Evolutionary conservation across 37 sponge, comb jelly and placozoan species (phyloP), one percentile per base, ranked within the genome.

Genomic region (Axinella damicornis): DNA sequence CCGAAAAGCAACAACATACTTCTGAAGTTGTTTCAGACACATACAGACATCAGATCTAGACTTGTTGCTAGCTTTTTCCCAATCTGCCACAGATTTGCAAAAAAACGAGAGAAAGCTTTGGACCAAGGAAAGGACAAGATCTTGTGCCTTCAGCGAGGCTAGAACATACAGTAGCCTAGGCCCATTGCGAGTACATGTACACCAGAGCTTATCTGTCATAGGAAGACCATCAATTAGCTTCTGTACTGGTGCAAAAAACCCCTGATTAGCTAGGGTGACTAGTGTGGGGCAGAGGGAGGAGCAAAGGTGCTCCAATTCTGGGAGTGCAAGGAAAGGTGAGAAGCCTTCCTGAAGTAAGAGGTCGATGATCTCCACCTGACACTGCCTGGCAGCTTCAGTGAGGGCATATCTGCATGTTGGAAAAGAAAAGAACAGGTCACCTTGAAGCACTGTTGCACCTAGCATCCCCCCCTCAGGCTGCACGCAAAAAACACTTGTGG

Each of bases 311-410:
- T 54, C 33, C 5, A 11, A 2, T 13, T 39, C 33, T 14, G 68
- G 19, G 33, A 67, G 68, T 2, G 68, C 68, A 30, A 71, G 72
- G 22, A 71, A 71, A 40, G 72, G 22, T 37, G 57, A 56, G 18
- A 22, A 5, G 2, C 20, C 73, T 24, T 36, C 32, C 0, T 20
- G 58, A 22, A 82, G 73, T 11, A 82, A 28, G 39, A 37, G 61
- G 12, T 82, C 34, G 25, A 82, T 53, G 54, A 59, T 82, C 18
- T 59, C 61, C 2, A 38, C 41, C 62, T 82, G 60, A 61, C 82
- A 69, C 17, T 56, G 32, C 28, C 14, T 61, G 35, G 61, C 82
- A 11, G 82, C 82, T 36, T 61, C 73, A 57, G 36, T 21, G 19
- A 82, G 25, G 34, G 73, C 57, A 57, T 30, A 71, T 62, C 82